Evolutionary conservation across 2,113 vertebrate genomes (phyloP), one percentile per base, ranked within the genome.

Genomic region (Istiophorus platypterus): DNA sequence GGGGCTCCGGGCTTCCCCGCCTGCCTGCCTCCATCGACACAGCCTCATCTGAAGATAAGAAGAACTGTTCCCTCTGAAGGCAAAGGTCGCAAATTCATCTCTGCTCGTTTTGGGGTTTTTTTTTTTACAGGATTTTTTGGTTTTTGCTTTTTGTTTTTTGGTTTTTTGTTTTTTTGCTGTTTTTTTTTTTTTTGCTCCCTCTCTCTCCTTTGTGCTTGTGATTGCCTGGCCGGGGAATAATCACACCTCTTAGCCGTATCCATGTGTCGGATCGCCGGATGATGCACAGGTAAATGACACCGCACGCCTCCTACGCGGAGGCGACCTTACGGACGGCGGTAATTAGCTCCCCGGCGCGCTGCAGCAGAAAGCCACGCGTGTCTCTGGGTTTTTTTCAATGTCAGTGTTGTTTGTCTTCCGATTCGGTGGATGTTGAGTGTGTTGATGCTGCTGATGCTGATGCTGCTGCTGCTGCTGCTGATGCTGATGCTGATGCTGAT

Each of bases 251-350:
- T 83, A n/a, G 64, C 65, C 24, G 82, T 75, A 15, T 87, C 87
- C 89, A 91, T 93, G 92, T 94, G 91, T 92, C 83, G 90, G 92
- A 91, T 91, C 86, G 92, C 91, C 65, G 90, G 89, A 85, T 93
- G 89, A 92, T 84, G 91, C 78, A 20, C 93, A 94, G 93, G 93
- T 94, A 94, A 93, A 91, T 76, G 91, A 84, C 86, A 85, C 79
- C 82, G 80, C 88, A 31, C 91, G 82, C 91, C 88, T 89, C 86
- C 90, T 61, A 78, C 89, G 86, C 89, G 78, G 7, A 84, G 29
- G 79, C 84, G 88, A 87, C 89, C 87, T 85, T 73, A 78, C 62
- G 78, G 71, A 80, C 59, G 84, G 69, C 20, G 66, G 67, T 72
- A 74, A 91, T 82, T 41, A 70, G 61, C 68, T 78, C 71, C 54